Evolutionary conservation across 2,113 vertebrate genomes (phyloP).

Genomic region (Psephotus haematonotus): DNA sequence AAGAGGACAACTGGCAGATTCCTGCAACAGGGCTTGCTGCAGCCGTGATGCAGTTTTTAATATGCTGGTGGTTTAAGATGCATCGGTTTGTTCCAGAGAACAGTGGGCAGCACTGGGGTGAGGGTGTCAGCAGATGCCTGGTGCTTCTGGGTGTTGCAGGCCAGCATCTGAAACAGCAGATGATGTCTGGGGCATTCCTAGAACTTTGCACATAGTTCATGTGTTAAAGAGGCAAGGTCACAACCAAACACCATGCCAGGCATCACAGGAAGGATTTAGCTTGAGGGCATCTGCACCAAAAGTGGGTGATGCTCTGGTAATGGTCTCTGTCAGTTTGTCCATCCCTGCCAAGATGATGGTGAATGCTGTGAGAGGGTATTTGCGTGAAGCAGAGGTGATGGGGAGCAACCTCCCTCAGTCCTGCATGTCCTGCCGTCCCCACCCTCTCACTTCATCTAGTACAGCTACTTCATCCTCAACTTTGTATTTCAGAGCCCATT

Average conservation of each 20-base stretch:
- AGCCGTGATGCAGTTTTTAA: background rate
- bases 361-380: background rate
- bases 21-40: rapidly evolving
- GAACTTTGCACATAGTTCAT: background rate
- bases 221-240: background rate
- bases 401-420: background rate
- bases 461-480: background rate
- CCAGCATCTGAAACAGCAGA: background rate
- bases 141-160: background rate
- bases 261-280: background rate
- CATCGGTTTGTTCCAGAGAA: background rate
- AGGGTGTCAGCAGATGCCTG: background rate
- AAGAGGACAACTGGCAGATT: background rate
- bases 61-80: background rate
- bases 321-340: background rate
- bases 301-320: background rate
- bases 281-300: background rate
- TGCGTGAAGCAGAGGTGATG: background rate
- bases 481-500: background rate
- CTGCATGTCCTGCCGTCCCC: background rate
- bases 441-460: background rate
- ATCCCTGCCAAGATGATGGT: background rate
- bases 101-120: background rate
- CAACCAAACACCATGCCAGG: background rate
- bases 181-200: background rate